Percentiles rank a stretch among this genome's conserved stretches.
Conservation (phyloP, 2,797 vertebrate genomes). For the Poeciliopsis turneri region DNA sequence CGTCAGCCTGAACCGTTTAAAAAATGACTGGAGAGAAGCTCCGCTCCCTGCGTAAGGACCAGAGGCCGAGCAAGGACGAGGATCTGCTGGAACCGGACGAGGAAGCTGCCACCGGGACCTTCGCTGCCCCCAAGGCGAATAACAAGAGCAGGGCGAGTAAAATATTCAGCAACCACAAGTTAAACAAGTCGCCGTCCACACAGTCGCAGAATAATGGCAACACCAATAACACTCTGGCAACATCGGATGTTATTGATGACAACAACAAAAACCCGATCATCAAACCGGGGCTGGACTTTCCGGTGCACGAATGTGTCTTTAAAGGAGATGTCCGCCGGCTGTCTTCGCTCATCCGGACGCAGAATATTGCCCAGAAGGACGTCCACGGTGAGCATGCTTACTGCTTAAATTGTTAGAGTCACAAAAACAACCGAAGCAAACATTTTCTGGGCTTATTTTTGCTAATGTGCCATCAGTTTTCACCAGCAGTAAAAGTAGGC, state of each 20-base stretch:
- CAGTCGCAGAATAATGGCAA: conserved; percentile 79
- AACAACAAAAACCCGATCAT: conserved; percentile 81
- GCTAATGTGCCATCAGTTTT: conserved; percentile 37
- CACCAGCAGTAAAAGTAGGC: conserved; percentile 24
- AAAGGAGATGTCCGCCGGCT: conserved; percentile 93
- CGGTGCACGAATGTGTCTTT: conserved; percentile 96
- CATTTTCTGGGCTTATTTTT: conserved; percentile 29
- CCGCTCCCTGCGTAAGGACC: conserved; percentile 92
- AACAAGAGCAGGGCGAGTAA: conserved; percentile 83
- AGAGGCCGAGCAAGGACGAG: conserved; percentile 90
- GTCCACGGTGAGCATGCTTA: conserved; percentile 87
- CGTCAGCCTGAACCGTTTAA: conserved; percentile 43
- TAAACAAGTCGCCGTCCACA: conserved; percentile 76
- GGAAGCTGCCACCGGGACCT: conserved; percentile 87
- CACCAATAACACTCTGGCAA: conserved; percentile 71
- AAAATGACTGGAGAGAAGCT: conserved; percentile 98
- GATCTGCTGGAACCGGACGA: conserved; percentile 90
- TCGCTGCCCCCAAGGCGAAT: conserved; percentile 79
- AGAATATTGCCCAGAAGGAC: conserved; percentile 97
- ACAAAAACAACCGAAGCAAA: not conserved
- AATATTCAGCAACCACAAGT: conserved; percentile 87
- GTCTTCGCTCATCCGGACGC: conserved; percentile 95
- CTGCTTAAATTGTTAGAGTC: not conserved
- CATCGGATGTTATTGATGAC: conserved; percentile 75
- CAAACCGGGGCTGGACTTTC: conserved; percentile 82